Conservation (phyloP, 2,113 vertebrate genomes). For the Hippocampus mohnikei region DNA sequence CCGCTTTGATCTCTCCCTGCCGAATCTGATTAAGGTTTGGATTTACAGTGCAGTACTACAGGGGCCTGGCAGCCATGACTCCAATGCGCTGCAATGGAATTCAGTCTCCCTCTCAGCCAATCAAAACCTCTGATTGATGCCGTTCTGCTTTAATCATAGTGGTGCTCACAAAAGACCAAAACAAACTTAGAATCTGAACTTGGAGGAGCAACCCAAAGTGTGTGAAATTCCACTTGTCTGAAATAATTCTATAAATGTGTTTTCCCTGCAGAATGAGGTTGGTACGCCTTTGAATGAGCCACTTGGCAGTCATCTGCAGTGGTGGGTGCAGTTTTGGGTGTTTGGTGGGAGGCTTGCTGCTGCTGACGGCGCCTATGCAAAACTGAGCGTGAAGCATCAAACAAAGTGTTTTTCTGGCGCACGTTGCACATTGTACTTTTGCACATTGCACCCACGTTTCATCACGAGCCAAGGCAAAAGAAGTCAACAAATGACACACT, state of each 20-base stretch:
- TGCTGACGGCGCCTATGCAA: conserved; percentile 26
- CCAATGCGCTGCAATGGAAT: conserved; percentile 76
- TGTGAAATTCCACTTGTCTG: conserved; percentile 14
- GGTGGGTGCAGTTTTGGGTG: conserved; percentile 33
- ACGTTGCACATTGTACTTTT: conserved; percentile 42
- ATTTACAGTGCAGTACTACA: conserved; percentile 80
- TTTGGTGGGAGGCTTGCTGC: conserved; percentile 47
- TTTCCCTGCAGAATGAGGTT: conserved; percentile 15
- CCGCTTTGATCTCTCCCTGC: conserved; percentile 82
- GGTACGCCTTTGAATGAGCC: conserved; percentile 33
- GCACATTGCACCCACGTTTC: conserved; percentile 58
- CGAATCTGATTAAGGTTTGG: conserved; percentile 81
- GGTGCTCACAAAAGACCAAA: conserved; percentile 26
- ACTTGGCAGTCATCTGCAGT: conserved; percentile 27
- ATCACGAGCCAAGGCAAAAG: conserved; percentile 54
- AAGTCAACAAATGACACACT: conserved; percentile 43
- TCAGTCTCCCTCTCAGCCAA: conserved; percentile 61
- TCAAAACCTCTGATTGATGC: conserved; percentile 57
- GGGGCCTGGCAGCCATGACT: conserved; percentile 73
- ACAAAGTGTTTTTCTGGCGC: conserved; percentile 36
- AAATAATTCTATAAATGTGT: conserved; percentile 25
- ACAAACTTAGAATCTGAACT: conserved; percentile 24
- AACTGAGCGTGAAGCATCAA: conserved; percentile 28
- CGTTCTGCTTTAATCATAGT: conserved; percentile 52
- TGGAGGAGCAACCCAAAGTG: conserved; percentile 17